Base-by-base conservation (phyloP, 2,797 vertebrate species). In the Acipenser oxyrinchus region DNA sequence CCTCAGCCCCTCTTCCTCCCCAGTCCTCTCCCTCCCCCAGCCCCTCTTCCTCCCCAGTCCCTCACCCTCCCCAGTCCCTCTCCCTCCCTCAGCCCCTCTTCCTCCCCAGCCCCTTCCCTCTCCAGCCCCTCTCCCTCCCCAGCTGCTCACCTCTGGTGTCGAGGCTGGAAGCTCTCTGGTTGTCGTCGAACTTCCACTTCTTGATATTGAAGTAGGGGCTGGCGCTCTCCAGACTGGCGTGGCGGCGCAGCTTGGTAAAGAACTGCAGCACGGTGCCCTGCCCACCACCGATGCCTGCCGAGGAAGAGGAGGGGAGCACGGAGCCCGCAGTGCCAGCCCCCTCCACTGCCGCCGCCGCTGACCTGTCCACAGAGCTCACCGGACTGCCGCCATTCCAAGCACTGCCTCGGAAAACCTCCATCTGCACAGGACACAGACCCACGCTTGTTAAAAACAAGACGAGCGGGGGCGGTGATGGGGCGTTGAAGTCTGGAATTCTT, bases 201-300 rank as follows among this genome's bases (percentile, higher is more conserved):
- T 96, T 97, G 83, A 98, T 95, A 80, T 89, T 95, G 81, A 97
- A 94, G 82, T 97, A 97, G 13, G 96, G 95, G 76, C 95, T 97
- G 70, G 95, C 89, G 6, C 94, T 94, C 0, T 99, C 96, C 75
- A 97, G 87, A 80, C 96, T 99, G 71, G 95, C 92, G 0, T 99
- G 92, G 63, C 95, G 93, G 3, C 94, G 86, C 75, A 98, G 86
- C 74, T 95, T 94, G 53, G 91, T 92, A 77, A 98, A 91, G 86
- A 99, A 96, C 74, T 97, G 95, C 72, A 94, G 82, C 69, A 97
- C 79, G 0, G 93, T 81, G 52, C 93, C 92, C 37, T 91, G 88
- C 10, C 87, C 63, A 18, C 18, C 6, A 37, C 2, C 10, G 10
- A 3, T 78, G 18, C 77, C 77, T 12, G 37, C n/a, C 49, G 67